Evolutionary conservation across 1,140 invertebrate genomes (phyloP).

Genomic region (Drosophila willistoni): DNA sequence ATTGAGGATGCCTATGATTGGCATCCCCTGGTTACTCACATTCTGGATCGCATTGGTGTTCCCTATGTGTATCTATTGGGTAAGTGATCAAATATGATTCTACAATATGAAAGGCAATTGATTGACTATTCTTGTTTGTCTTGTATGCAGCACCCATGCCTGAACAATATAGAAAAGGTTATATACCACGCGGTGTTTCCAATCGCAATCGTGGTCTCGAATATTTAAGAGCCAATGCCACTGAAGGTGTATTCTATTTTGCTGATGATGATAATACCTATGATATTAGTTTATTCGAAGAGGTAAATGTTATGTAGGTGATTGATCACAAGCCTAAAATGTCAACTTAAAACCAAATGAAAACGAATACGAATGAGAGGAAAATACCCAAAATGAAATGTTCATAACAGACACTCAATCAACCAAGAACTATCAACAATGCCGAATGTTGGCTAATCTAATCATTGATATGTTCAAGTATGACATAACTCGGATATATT

Average conservation of each 20-base stretch:
- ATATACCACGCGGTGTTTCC: conserved; percentile 95
- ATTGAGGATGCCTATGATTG: conserved; percentile 91
- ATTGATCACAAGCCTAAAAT: no score
- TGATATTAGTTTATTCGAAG: conserved; percentile 92
- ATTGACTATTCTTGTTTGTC: conserved; percentile 18
- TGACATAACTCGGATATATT: no score
- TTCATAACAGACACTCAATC: no score
- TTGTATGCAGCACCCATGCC: conserved; percentile 90
- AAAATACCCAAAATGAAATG: no score
- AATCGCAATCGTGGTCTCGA: conserved; percentile 94
- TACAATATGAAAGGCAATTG: conserved; percentile 15
- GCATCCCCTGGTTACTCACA: conserved; percentile 86
- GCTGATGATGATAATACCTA: conserved; percentile 99
- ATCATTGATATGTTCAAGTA: no score
- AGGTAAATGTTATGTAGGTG: conserved; percentile 83
- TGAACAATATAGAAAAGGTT: conserved; percentile 87
- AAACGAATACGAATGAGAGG: no score
- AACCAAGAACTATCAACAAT: no score
- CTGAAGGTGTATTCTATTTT: conserved; percentile 95
- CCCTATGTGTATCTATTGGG: conserved; percentile 89
- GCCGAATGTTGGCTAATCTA: no score
- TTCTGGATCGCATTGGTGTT: conserved; percentile 88
- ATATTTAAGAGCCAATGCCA: conserved; percentile 92
- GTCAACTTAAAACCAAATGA: no score
- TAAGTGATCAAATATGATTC: conserved; percentile 63